A percentile compares a stretch with the other conserved stretches of the same genome.
Evolutionary conservation across 2,113 vertebrate genomes (phyloP).

Genomic region (Phyllopteryx taeniolatus): DNA sequence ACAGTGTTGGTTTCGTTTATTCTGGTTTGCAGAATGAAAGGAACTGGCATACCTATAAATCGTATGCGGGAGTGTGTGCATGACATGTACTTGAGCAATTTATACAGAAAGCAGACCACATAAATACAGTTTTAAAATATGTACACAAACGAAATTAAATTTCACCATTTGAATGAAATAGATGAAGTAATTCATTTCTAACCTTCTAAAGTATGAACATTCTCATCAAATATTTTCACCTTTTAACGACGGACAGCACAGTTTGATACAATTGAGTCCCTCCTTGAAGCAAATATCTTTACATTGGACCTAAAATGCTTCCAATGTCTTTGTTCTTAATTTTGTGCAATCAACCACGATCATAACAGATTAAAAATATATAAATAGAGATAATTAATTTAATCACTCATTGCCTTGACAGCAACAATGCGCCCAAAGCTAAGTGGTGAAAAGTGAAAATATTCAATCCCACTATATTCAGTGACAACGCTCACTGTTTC

Average conservation of each 20-base stretch:
- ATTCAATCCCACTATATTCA: conserved; percentile 36
- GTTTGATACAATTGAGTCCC: background rate
- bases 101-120: conserved; percentile 54
- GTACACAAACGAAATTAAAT: conserved; percentile 54
- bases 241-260: conserved; percentile 19
- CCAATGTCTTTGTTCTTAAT: background rate
- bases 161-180: conserved; percentile 55
- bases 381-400: background rate
- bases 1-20: conserved; percentile 58
- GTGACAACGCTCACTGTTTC: conserved; percentile 28
- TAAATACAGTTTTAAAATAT: conserved; percentile 61
- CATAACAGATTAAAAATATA: background rate
- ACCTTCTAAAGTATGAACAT: conserved; percentile 39
- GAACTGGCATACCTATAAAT: conserved; percentile 48
- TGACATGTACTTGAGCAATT: conserved; percentile 30
- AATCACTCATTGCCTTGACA: background rate
- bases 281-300: background rate
- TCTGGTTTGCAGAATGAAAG: conserved; percentile 53
- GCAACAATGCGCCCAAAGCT: background rate
- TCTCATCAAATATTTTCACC: conserved; percentile 52
- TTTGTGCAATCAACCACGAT: background rate
- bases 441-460: conserved; percentile 49
- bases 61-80: conserved; percentile 35
- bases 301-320: background rate
- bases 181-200: conserved; percentile 50